These are phyloP conservation scores for Isurus oxyrinchus DNA, from an alignment of 2,113 vertebrate species.

Conservation along the genomic window DNA sequence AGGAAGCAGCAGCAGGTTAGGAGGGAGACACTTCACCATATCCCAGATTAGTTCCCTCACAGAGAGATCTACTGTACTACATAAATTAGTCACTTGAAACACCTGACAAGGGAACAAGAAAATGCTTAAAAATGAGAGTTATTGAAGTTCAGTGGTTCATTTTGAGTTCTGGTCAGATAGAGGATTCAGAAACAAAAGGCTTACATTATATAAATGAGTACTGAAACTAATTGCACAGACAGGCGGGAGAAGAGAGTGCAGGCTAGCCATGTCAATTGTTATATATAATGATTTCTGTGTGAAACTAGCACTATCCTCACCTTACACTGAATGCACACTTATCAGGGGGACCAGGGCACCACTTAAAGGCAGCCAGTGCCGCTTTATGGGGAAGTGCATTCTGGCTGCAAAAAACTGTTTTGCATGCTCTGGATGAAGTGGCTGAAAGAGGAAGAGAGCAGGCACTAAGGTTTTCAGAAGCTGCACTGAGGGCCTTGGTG, in stretches of 20 bases:
- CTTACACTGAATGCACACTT: neutral
- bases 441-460: neutral
- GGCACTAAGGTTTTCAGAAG: neutral
- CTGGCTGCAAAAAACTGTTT: too few species aligned
- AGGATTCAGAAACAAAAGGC: neutral
- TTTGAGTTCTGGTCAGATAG: neutral
- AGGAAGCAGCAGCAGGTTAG: neutral
- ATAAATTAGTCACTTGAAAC: neutral
- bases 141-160: neutral
- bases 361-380: neutral
- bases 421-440: neutral
- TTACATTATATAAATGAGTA: neutral
- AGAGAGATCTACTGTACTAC: neutral
- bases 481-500: neutral
- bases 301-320: neutral
- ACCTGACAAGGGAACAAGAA: neutral
- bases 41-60: neutral
- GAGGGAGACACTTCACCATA: neutral
- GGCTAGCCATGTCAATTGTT: neutral
- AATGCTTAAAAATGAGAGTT: neutral
- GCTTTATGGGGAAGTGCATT: neutral
- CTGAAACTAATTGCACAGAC: neutral
- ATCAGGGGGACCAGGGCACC: neutral
- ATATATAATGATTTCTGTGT: neutral
- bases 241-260: neutral